A percentile compares a stretch with the other conserved stretches of the same genome.
Conservation (phyloP, 2,113 vertebrate species). For the Gobiocypris rarus region DNA sequence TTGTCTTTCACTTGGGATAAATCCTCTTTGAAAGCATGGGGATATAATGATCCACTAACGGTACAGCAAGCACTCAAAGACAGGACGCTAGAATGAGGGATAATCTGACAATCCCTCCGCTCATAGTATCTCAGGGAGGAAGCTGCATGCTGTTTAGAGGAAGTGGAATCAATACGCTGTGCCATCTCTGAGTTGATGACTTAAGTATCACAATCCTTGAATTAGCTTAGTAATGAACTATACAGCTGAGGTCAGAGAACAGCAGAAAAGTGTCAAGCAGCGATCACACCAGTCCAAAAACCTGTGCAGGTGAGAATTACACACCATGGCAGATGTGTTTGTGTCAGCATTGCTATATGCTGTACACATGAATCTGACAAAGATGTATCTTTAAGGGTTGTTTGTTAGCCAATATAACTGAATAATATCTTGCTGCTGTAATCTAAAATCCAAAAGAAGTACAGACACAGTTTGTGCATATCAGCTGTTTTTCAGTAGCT, state of each 20-base stretch:
- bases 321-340: not conserved
- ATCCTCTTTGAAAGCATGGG: constrained; percentile 31
- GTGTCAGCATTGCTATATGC: not conserved
- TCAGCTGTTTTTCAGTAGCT: too few relatives aligned
- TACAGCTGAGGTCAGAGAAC: not conserved
- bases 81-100: constrained; percentile 26
- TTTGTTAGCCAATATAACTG: too few relatives aligned
- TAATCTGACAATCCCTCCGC: constrained; percentile 42
- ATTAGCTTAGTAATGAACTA: not conserved
- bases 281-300: not conserved
- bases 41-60: constrained; percentile 38
- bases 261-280: not conserved
- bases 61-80: constrained; percentile 27
- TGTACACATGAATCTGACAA: not conserved
- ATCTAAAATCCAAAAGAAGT: too few relatives aligned
- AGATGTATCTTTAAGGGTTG: too few relatives aligned
- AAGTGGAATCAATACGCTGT: constrained; percentile 40
- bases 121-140: not conserved
- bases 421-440: too few relatives aligned
- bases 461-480: too few relatives aligned
- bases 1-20: constrained; percentile 26
- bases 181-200: constrained; percentile 29
- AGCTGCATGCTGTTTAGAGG: constrained; percentile 8
- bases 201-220: constrained; percentile 28
- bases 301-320: not conserved